phyloP scores from a whole-genome alignment of 1,140 invertebrate genomes.

The Listronotus bonariensis region DNA sequence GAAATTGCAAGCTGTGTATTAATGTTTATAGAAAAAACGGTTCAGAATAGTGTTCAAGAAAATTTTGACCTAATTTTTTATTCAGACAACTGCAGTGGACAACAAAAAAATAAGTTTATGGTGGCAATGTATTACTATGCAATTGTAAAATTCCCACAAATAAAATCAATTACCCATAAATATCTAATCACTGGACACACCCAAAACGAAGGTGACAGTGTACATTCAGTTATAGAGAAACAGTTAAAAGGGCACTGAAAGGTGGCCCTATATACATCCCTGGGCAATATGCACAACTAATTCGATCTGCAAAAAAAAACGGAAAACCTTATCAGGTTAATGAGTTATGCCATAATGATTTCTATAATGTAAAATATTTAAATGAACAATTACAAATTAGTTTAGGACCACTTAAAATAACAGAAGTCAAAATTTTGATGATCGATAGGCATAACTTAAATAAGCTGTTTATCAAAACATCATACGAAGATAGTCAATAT shows the following conservation, averaged over 20 bases:
- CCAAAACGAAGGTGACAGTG: slow-evolving; percentile 54
- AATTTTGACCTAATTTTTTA: slow-evolving; percentile 40
- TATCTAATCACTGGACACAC: slow-evolving; percentile 53
- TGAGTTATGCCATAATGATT: slow-evolving; percentile 8
- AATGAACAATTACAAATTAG: too few species aligned
- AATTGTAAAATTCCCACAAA: slow-evolving; percentile 43
- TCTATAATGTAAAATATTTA: neutral
- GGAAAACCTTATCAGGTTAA: slow-evolving; percentile 9
- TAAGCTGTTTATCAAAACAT: too few species aligned
- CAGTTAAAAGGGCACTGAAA: slow-evolving; percentile 44
- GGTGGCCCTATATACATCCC: slow-evolving; percentile 44
- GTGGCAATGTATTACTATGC: slow-evolving; percentile 49
- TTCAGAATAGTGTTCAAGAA: slow-evolving; percentile 35
- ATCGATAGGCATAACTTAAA: neutral
- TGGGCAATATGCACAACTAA: slow-evolving; percentile 25
- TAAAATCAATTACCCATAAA: slow-evolving; percentile 52
- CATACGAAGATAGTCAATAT: neutral
- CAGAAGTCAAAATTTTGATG: slow-evolving; percentile 4
- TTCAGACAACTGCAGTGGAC: slow-evolving; percentile 55
- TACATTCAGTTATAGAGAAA: slow-evolving; percentile 55
- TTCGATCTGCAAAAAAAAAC: slow-evolving; percentile 29
- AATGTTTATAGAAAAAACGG: slow-evolving; percentile 8
- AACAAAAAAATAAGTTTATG: slow-evolving; percentile 55
- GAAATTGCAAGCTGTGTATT: slow-evolving; percentile 51
- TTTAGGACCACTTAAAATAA: neutral